Evolutionary conservation across 2,888 invertebrate species (phyloP).

Genomic region (Arrhopalites spinosus): DNA sequence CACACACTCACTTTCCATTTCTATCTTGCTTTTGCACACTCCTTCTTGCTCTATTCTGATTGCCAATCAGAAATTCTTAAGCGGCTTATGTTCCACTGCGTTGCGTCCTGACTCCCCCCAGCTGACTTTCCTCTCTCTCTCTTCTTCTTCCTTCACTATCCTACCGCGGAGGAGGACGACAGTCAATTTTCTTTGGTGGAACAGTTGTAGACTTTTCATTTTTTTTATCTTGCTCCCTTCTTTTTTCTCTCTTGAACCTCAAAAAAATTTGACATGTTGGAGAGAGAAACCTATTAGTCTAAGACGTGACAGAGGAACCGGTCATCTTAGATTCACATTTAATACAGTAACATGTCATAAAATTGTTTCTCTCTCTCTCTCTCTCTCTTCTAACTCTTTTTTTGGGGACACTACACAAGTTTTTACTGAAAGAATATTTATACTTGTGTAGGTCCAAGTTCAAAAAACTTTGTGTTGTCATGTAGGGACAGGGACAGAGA

Average conservation of each 20-base stretch:
- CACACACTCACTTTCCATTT: slow-evolving; percentile 33
- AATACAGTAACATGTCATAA: too few relatives aligned
- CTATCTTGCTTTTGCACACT: slow-evolving; percentile 44
- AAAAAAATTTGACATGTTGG: slow-evolving; percentile 27
- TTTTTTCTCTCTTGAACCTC: slow-evolving; percentile 31
- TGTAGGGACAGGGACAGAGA: too few relatives aligned
- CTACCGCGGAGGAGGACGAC: not conserved
- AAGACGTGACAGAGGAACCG: too few relatives aligned
- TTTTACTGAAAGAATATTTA: too few relatives aligned
- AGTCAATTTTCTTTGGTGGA: slow-evolving; percentile 19
- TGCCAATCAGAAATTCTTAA: slow-evolving; percentile 56
- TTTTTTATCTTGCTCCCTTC: not conserved
- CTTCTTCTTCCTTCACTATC: not conserved
- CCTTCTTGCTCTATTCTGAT: slow-evolving; percentile 53
- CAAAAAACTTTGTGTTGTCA: too few relatives aligned
- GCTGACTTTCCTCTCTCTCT: slow-evolving; percentile 26
- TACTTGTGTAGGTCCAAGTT: too few relatives aligned
- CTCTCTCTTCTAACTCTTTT: too few relatives aligned
- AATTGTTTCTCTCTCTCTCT: too few relatives aligned
- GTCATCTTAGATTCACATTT: too few relatives aligned
- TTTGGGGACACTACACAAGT: too few relatives aligned
- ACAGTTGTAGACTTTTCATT: slow-evolving; percentile 16
- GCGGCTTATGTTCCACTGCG: slow-evolving; percentile 50
- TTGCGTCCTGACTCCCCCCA: slow-evolving; percentile 40
- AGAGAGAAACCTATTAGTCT: not conserved